These are phyloP conservation scores for Taxidea taxus DNA, from an alignment of 2,113 vertebrate species.

Conservation along the genomic window DNA sequence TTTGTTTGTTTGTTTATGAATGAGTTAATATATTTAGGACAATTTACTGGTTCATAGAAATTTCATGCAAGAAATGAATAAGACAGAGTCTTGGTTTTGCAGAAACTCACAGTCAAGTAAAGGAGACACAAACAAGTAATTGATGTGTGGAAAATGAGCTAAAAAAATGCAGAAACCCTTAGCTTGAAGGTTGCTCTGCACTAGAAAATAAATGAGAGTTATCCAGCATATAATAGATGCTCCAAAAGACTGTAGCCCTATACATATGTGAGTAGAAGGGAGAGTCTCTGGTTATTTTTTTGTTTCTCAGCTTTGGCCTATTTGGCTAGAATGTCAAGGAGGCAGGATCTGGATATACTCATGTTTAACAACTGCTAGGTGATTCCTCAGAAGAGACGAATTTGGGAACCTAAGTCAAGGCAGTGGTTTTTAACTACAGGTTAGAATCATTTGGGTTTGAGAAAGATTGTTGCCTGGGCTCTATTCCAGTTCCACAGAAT, in stretches of 20 bases:
- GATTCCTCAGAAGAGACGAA: not conserved
- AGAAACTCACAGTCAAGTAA: not conserved
- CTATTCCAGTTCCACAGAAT: not conserved
- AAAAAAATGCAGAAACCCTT: not conserved
- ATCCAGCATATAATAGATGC: not conserved
- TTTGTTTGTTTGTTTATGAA: not conserved
- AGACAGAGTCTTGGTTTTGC: not conserved
- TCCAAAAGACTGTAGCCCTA: not conserved
- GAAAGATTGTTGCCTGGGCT: not conserved
- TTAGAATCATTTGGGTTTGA: not conserved
- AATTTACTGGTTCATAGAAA: not conserved
- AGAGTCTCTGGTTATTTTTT: not conserved
- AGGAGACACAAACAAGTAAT: not conserved
- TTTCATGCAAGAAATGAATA: not conserved
- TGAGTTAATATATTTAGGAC: not conserved
- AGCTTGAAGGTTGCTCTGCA: not conserved
- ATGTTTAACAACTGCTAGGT: not conserved
- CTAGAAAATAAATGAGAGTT: not conserved
- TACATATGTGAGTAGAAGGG: not conserved
- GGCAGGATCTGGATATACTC: not conserved
- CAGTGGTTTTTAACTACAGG: not conserved
- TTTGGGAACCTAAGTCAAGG: not conserved
- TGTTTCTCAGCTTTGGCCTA: not conserved
- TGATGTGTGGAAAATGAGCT: not conserved
- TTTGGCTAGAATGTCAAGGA: not conserved